Evolutionary conservation across 2,113 vertebrate genomes (phyloP), one percentile per base, ranked within the genome.

Genomic region (Syrmaticus mikado): DNA sequence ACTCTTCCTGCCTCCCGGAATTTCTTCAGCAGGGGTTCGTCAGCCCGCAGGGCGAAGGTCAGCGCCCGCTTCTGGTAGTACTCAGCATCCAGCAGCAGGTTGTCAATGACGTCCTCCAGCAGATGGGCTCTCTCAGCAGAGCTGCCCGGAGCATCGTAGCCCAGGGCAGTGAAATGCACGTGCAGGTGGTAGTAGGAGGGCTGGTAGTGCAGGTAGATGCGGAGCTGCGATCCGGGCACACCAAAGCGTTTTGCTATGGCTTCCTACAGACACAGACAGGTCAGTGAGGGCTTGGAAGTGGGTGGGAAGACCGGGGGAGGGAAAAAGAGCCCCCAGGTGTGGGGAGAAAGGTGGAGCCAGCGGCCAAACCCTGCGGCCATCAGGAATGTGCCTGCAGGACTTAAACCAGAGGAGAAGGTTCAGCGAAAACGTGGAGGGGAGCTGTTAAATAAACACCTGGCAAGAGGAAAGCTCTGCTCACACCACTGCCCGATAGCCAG

Each of bases 161-260:
- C 97, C 97, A 99, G 96, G 7, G 98, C 98, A 0, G 98, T 99
- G 97, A 99, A 99, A 71, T 99, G 99, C 32, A 99, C 97, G 0
- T 99, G 99, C 20, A 99, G 98, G 97, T 99, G 99, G 87, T 98
- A 98, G 94, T 99, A 99, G 48, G 99, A 99, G 1, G 99, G 99
- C 66, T 99, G 99, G 97, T 99, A 99, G 94, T 99, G 99, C 80
- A 99, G 96, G 96, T 99, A 99, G 55, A 99, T 93, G 0, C 99
- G 97, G 78, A 99, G 97, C 53, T 97, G 98, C 67, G 97, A 97
- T 21, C 89, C 94, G 0, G 96, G 87, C 48, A 99, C 79, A 0
- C 94, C 85, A 2, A 98, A 99, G 5, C 89, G 97, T 96, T 98
- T 91, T 60, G 53, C 61, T 79, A 99, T 94, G 82, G 98, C 98